Percentiles rank a stretch among this genome's conserved stretches.
Conservation (phyloP, 2,113 vertebrate species). For the Phrynosoma blainvillii region DNA sequence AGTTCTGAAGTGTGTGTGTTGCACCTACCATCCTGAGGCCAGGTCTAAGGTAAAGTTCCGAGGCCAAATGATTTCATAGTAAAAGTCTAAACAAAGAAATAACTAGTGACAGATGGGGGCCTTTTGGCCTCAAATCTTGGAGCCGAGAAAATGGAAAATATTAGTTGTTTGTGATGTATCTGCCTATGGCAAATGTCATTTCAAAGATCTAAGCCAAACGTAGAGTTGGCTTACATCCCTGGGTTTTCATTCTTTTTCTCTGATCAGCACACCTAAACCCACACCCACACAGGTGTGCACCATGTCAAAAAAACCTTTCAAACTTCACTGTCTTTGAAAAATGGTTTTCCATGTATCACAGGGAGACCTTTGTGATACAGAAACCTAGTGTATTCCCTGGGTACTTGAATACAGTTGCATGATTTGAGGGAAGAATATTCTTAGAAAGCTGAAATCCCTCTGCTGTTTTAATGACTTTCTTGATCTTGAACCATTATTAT, state of each 20-base stretch:
- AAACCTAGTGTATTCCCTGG: neutral
- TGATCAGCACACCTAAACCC: neutral
- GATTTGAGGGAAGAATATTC: neutral
- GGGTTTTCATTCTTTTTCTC: neutral
- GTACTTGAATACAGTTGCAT: neutral
- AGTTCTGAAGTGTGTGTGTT: no score
- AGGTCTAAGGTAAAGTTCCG: no score
- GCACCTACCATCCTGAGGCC: no score
- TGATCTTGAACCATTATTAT: neutral
- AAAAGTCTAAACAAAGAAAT: no score
- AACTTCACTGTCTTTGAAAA: neutral
- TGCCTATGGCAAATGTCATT: no score
- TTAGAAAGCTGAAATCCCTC: neutral
- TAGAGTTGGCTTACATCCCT: no score
- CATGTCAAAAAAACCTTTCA: neutral
- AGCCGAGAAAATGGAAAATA: no score
- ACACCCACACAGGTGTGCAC: neutral
- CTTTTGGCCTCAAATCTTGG: no score
- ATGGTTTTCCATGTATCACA: neutral
- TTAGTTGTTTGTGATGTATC: no score
- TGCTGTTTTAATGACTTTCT: neutral
- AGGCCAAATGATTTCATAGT: no score
- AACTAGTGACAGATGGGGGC: no score
- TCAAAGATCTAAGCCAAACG: no score
- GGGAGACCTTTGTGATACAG: neutral